Evolutionary conservation across 2,888 invertebrate species (phyloP).

Genomic region (Cheilosia urbana): DNA sequence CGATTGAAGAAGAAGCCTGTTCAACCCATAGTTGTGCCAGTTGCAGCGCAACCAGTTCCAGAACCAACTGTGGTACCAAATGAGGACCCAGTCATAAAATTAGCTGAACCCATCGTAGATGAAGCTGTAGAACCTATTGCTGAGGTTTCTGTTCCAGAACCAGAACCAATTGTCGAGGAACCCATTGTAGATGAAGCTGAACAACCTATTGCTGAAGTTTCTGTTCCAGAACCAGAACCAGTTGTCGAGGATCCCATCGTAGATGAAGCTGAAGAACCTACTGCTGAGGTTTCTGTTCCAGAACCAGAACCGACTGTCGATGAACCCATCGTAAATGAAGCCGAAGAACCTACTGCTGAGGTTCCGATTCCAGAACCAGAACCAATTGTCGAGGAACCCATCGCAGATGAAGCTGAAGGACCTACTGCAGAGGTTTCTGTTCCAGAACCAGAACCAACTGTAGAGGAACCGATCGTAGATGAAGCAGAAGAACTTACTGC

Average conservation of each 20-base stretch:
- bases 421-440: no score
- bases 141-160: background rate
- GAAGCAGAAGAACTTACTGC: no score
- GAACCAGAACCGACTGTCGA: background rate
- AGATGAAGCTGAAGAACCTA: background rate
- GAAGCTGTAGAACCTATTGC: background rate
- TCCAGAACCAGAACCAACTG: no score
- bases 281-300: slow-evolving; percentile 8
- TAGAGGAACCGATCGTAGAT: no score
- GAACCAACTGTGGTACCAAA: background rate
- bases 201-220: background rate
- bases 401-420: no score
- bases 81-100: background rate
- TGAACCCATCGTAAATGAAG: background rate
- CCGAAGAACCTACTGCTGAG: no score
- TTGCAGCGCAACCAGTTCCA: background rate
- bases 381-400: no score
- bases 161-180: background rate
- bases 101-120: background rate
- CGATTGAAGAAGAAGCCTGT: slow-evolving; percentile 19
- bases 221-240: background rate
- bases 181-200: background rate
- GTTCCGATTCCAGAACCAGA: no score
- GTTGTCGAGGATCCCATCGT: background rate
- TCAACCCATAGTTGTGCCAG: background rate